Evolutionary conservation across 2,113 vertebrate genomes (phyloP), one percentile per base, ranked within the genome.

Genomic region (Ascaphus truei): DNA sequence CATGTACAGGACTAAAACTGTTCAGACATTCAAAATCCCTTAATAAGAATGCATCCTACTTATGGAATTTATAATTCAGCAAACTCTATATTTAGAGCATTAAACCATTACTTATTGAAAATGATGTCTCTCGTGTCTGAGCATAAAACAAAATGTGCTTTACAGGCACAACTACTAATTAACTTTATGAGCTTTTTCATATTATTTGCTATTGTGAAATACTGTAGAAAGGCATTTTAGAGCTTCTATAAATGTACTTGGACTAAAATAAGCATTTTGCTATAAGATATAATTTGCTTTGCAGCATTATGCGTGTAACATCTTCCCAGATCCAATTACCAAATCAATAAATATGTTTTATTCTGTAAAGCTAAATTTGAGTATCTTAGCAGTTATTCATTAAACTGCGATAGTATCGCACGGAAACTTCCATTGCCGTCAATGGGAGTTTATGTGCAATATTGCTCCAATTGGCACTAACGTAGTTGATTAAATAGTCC

Each of bases 131-230:
- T 18, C 39, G 57, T 34, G 43, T 22, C 33, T 50, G 39, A 60
- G 45, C 45, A 52, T 71, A 71, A 61, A 61, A 66, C 25, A 51
- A 66, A 71, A 61, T 60, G 23, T 71, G 67, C 67, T 71, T 59
- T 39, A 30, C 33, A 52, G 33, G 34, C 67, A 61, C 51, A 71
- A 50, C 57, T 61, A 33, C 47, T 61, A 71, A 71, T 71, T 61
- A 57, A 29, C 45, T 71, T n/a, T 22, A 52, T 51, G 47, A 52
- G 23, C 57, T 48, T 12, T n/a, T 51, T 60, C 33, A 61, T 71
- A 51, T 69, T 69, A 60, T 71, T 71, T 30, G 29, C 34, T 60
- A 52, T 61, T 57, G 30, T 52, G 34, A 71, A 60, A 59, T 45
- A 27, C n/a, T n/a, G n/a, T n/a, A n/a, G 52, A 60, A 34, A 60